phyloP scores from a whole-genome alignment of 2,113 vertebrate species.

The Cavia porcellus region DNA sequence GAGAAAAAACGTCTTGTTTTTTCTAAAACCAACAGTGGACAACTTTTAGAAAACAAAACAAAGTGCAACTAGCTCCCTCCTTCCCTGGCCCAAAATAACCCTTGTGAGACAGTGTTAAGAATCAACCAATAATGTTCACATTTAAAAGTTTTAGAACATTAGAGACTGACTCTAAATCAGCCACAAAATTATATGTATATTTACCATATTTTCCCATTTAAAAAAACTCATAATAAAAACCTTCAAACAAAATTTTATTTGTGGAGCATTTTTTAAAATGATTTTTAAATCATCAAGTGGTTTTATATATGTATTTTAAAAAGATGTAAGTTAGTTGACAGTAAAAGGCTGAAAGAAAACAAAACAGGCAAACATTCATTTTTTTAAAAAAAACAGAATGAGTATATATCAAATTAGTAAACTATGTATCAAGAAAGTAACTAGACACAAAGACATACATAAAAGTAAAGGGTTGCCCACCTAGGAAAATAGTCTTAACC shows the following conservation, averaged over 20 bases:
- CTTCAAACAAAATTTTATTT: constrained; percentile 89
- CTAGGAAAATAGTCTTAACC: neutral
- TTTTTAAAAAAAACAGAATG: neutral
- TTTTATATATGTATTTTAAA: constrained; percentile 85
- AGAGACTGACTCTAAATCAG: constrained; percentile 89
- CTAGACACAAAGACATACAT: neutral
- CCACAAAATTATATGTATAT: constrained; percentile 92
- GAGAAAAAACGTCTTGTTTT: constrained; percentile 78
- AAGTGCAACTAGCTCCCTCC: constrained; percentile 73
- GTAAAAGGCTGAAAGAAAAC: neutral
- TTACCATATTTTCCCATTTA: constrained; percentile 88
- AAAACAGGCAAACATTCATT: neutral
- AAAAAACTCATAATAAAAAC: constrained; percentile 87
- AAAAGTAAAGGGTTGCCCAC: neutral
- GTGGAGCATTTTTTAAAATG: constrained; percentile 84
- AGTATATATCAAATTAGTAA: neutral
- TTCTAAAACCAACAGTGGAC: constrained; percentile 78
- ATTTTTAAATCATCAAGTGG: constrained; percentile 90
- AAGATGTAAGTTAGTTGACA: neutral
- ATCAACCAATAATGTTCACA: constrained; percentile 89
- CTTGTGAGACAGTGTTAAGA: constrained; percentile 78
- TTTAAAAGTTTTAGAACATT: constrained; percentile 89
- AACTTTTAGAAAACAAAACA: constrained; percentile 64
- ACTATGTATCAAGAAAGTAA: neutral
- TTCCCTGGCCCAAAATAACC: constrained; percentile 80